Percentiles rank a stretch among this genome's conserved stretches.
phyloP scores from a whole-genome alignment of 2,888 invertebrate genomes.

The Listrodromus nycthemerus region DNA sequence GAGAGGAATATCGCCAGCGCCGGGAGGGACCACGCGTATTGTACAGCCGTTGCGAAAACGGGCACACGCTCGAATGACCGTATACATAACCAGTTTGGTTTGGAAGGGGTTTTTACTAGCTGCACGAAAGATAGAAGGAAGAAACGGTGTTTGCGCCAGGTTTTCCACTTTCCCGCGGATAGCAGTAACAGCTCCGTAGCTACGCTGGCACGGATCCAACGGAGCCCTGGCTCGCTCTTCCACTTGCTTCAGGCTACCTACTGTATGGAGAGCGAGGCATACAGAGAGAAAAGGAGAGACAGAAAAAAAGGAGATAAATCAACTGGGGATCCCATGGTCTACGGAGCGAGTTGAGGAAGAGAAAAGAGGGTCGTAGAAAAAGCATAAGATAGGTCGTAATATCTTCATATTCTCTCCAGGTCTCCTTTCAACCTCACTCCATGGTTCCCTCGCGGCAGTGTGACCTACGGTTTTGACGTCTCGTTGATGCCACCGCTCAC shows the following conservation, averaged over 20 bases:
- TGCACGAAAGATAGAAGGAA: constrained; percentile 25
- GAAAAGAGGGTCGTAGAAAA: constrained; percentile 7
- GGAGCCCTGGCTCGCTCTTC: constrained; percentile 9
- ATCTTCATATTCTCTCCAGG: constrained; percentile 46
- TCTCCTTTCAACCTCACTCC: background rate
- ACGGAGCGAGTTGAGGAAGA: background rate
- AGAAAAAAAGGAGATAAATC: constrained; percentile 44
- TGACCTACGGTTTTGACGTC: constrained; percentile 20
- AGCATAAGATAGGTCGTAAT: constrained; percentile 28
- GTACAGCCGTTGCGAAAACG: background rate
- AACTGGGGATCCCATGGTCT: constrained; percentile 23
- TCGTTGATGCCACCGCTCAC: constrained; percentile 23
- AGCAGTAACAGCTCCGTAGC: constrained; percentile 29
- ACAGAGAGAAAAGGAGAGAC: constrained; percentile 27
- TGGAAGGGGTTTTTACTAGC: background rate
- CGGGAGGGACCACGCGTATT: background rate
- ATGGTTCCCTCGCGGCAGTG: background rate
- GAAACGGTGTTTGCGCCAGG: constrained; percentile 45
- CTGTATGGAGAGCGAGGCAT: background rate
- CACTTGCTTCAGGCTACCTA: constrained; percentile 15
- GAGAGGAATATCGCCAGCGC: background rate
- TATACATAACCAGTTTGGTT: background rate
- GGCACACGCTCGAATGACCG: constrained; percentile 8
- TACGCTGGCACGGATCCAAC: constrained; percentile 41
- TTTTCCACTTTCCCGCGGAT: constrained; percentile 38